A percentile compares a stretch with the other conserved stretches of the same genome.
Evolutionary conservation across 2,113 vertebrate genomes (phyloP).

Genomic region (Petroica traversi): DNA sequence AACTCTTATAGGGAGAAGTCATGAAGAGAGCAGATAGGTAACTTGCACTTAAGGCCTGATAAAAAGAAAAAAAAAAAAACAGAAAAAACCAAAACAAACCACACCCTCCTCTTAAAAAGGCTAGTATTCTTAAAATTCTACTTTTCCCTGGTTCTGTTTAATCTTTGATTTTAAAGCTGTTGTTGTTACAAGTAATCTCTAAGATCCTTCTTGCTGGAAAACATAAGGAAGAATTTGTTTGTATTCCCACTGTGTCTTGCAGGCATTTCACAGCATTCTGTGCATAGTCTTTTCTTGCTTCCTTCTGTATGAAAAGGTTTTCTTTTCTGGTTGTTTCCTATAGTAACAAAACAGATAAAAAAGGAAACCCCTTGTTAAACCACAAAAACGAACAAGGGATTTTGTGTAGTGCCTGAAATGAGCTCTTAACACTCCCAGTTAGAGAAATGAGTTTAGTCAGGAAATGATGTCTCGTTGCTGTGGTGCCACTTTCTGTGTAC

Average conservation of each 20-base stretch:
- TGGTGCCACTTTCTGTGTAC: not conserved
- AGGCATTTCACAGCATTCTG: not conserved
- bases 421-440: not conserved
- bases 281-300: not conserved
- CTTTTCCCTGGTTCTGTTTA: not conserved
- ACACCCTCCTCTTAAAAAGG: not conserved
- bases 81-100: not conserved
- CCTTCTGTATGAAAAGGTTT: not conserved
- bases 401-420: not conserved
- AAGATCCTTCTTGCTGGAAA: conserved; percentile 7
- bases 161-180: not conserved
- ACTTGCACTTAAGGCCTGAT: not conserved
- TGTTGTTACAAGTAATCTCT: not conserved
- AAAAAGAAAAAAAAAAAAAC: not conserved
- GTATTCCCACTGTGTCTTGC: not conserved
- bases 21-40: not conserved
- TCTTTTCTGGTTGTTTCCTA: conserved; percentile 10
- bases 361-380: not conserved
- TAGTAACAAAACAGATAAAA: conserved; percentile 11
- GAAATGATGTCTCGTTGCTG: not conserved
- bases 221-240: conserved; percentile 20
- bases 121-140: not conserved
- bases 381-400: not conserved
- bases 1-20: not conserved
- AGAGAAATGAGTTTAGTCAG: not conserved